Base-by-base conservation (phyloP, 2,888 invertebrate genomes). In the Pristionchus mayeri region DNA sequence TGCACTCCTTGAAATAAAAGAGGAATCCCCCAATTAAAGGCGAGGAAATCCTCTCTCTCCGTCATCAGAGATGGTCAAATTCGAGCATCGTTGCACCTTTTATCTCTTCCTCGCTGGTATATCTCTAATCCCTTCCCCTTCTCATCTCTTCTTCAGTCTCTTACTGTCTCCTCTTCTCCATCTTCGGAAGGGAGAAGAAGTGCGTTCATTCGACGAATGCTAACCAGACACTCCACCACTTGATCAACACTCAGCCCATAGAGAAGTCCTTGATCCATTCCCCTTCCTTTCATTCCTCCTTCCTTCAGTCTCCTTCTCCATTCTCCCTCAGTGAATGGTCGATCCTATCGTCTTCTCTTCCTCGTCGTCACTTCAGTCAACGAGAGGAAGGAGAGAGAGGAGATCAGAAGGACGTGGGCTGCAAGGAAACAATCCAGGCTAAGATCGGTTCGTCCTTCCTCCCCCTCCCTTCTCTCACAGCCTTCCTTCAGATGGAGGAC, bases 41-140 rank as follows among this genome's bases (percentile, higher is more conserved):
- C 2, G 63, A 34, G 34, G 63, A 4, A 37, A 44, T n/a, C n/a
- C n/a, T n/a, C n/a, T n/a, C n/a, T 24, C 30, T 27, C 27, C 60
- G 16, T 30, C 30, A 7, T 30, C 27, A 30, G 63, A 34, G 13
- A 63, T 11, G 18, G 18, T 34, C 16, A 63, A 63, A 13, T 18
- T 63, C 34, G 63, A 63, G 21, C 63, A 63, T 63, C 63, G 63
- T 4, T 63, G 63, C 63, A 63, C 63, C 16, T 63, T 63, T 18
- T 63, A 63, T 63, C 63, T 63, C 63, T 63, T 63, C 57, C 57
- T 60, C 13, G 57, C 57, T 60, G 57, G 57, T 60, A 60, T 34
- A 7, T 63, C 57, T 9, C 24, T 57, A 57, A 11, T 57, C 57
- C 4, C 2, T 57, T 1, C 6, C 57, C 24, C 21, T 21, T 24